Conservation (phyloP, 2,888 invertebrate genomes). For the Sphaerophoria rueppellii region DNA sequence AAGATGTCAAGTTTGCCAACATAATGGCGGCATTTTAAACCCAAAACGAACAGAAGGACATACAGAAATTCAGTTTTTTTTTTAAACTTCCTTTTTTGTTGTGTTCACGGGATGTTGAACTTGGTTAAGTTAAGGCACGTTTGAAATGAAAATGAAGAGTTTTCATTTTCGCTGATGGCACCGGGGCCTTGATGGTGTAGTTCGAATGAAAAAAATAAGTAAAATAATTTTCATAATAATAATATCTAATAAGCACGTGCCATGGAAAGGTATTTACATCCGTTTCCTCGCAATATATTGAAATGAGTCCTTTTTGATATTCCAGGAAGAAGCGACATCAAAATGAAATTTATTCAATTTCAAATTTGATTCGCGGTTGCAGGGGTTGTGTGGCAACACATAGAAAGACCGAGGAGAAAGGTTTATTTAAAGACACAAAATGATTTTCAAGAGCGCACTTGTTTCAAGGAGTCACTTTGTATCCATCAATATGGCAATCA, state of each 20-base stretch:
- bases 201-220: neutral
- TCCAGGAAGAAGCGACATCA: neutral
- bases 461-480: neutral
- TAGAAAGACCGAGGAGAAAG: neutral
- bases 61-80: neutral
- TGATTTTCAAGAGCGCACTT: conserved; percentile 13
- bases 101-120: neutral
- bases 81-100: too few relatives aligned
- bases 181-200: neutral
- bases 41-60: neutral
- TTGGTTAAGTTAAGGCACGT: conserved; percentile 21
- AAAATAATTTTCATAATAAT: neutral
- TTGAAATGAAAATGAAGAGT: conserved; percentile 18
- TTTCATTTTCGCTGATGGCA: neutral
- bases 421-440: neutral
- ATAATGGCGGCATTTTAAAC: conserved; percentile 1
- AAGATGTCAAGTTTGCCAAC: conserved; percentile 6
- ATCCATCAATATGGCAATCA: conserved; percentile 19
- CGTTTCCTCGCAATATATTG: conserved; percentile 10
- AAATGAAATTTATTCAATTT: conserved; percentile 2
- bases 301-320: neutral
- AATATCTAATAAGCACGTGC: conserved; percentile 13
- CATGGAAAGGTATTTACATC: conserved; percentile 17
- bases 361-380: neutral
- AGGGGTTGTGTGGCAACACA: neutral